Percentiles rank a stretch among this genome's conserved stretches.
Conservation (phyloP, 2,113 vertebrate species). For the Pantherophis guttatus region DNA sequence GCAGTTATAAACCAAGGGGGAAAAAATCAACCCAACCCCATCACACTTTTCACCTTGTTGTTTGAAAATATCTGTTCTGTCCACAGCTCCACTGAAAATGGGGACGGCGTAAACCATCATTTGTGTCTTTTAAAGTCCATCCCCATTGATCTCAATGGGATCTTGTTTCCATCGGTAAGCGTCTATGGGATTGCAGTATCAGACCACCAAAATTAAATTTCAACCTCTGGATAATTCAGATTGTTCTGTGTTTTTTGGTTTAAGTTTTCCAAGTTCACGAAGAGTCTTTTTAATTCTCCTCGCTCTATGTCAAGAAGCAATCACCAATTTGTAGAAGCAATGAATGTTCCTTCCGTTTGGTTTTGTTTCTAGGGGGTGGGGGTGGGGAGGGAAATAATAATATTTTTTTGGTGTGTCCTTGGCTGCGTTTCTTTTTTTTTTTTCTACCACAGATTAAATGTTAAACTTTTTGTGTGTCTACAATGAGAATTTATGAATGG, state of each 20-base stretch:
- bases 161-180: background rate
- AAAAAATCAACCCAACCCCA: background rate
- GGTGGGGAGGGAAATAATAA: conserved; percentile 11
- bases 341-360: conserved; percentile 39
- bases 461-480: conserved; percentile 75
- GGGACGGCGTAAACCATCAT: background rate
- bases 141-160: background rate
- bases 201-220: conserved; percentile 59
- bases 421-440: conserved; percentile 61
- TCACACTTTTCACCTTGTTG: background rate
- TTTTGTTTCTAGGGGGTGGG: conserved; percentile 43
- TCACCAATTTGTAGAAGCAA: conserved; percentile 63
- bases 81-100: conserved; percentile 34
- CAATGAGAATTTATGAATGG: conserved; percentile 81
- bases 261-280: conserved; percentile 57
- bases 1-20: background rate
- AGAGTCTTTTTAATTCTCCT: conserved; percentile 67
- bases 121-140: background rate
- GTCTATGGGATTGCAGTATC: conserved; percentile 25
- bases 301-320: conserved; percentile 55
- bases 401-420: conserved; percentile 61
- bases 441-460: conserved; percentile 67
- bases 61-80: background rate
- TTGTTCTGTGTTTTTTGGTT: conserved; percentile 15
- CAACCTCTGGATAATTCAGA: conserved; percentile 68